Percentiles rank a stretch among this genome's conserved stretches.
These are phyloP conservation scores for Anisognathus igniventris DNA, from an alignment of 2,797 vertebrate genomes.

Conservation along the genomic window DNA sequence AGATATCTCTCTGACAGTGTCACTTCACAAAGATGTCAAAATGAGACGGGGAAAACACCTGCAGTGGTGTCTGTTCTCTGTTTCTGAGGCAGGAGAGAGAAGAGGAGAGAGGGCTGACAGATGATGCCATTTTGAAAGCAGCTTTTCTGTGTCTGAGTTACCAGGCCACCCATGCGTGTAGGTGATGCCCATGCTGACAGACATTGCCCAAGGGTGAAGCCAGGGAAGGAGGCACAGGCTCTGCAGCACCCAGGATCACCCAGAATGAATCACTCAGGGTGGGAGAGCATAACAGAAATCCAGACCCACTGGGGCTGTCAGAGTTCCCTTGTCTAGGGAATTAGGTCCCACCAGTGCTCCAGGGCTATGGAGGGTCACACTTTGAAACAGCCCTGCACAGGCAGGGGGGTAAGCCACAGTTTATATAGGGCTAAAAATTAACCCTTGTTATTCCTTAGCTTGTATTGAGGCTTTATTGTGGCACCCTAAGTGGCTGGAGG, in stretches of 20 bases:
- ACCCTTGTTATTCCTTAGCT: background rate
- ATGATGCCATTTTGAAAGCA: background rate
- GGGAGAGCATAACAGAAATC: background rate
- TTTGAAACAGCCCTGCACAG: background rate
- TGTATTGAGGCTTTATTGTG: background rate
- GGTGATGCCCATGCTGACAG: background rate
- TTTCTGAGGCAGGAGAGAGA: background rate
- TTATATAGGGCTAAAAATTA: background rate
- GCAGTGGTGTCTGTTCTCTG: background rate
- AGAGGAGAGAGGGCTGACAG: background rate
- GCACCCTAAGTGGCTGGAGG: background rate
- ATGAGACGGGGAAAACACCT: background rate
- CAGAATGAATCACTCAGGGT: background rate
- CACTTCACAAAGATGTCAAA: background rate
- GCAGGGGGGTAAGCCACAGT: background rate
- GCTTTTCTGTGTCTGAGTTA: background rate
- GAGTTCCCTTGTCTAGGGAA: accelerated
- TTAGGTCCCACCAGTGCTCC: background rate
- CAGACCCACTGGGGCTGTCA: background rate
- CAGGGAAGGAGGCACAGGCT: background rate
- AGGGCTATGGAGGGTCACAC: background rate
- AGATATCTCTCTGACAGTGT: background rate
- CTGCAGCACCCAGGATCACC: background rate
- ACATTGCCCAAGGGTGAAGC: background rate
- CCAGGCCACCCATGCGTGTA: background rate